Percentiles rank a stretch among this genome's conserved stretches.
phyloP scores from a whole-genome alignment of 2,797 vertebrate genomes.

The Nannoperca obscura region DNA sequence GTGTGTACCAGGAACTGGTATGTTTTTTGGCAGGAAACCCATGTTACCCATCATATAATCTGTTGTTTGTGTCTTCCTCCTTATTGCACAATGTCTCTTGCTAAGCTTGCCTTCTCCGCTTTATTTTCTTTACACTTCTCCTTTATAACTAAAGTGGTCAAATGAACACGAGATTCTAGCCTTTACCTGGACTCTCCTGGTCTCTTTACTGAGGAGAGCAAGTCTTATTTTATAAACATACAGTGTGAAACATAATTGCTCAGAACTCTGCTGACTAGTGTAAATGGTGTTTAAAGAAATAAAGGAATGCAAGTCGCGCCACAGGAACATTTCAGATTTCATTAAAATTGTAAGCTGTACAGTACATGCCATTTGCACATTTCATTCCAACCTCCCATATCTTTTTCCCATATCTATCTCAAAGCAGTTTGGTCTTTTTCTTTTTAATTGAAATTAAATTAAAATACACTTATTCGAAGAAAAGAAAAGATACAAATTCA shows the following conservation, averaged over 20 bases:
- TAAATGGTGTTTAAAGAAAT: conserved; percentile 12
- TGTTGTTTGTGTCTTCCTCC: background rate
- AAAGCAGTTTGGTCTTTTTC: conserved; percentile 20
- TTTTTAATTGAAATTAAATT: conserved; percentile 10
- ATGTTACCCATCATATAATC: background rate
- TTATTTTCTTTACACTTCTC: background rate
- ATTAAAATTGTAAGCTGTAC: conserved; percentile 41
- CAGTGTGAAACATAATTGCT: background rate
- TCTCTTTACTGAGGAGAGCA: background rate
- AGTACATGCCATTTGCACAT: conserved; percentile 48
- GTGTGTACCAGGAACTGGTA: background rate
- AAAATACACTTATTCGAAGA: conserved; percentile 40
- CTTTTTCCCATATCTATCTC: too few relatives aligned
- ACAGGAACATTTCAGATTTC: conserved; percentile 41
- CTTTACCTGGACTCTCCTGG: background rate
- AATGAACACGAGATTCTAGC: background rate
- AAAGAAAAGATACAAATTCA: conserved; percentile 14
- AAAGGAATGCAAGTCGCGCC: background rate
- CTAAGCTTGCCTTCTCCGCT: background rate
- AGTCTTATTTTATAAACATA: background rate
- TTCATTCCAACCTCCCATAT: conserved; percentile 6
- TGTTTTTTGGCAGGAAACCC: background rate
- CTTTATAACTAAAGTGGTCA: background rate
- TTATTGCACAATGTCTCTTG: background rate
- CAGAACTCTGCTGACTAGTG: background rate